phyloP scores from a whole-genome alignment of 2,113 vertebrate species.

The Corythornis vintsioides region DNA sequence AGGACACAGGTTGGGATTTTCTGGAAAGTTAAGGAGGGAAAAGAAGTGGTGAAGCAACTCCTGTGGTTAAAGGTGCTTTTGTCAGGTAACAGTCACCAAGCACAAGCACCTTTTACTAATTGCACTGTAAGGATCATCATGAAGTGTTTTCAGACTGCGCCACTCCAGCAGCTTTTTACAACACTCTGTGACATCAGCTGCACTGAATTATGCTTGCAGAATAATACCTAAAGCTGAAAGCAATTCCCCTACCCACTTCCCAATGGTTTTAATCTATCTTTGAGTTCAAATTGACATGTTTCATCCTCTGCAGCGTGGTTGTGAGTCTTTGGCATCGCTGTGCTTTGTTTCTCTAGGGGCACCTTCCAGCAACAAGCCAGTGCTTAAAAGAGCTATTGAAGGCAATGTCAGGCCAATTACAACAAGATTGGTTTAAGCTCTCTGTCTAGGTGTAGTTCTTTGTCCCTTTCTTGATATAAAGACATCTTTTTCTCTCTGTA shows the following conservation, averaged over 20 bases:
- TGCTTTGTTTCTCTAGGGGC: slow-evolving; percentile 49
- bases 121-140: slow-evolving; percentile 23
- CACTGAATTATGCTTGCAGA: slow-evolving; percentile 50
- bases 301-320: not conserved
- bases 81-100: not conserved
- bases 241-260: slow-evolving; percentile 28
- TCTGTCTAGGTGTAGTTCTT: slow-evolving; percentile 43
- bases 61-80: not conserved
- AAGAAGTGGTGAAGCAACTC: not conserved
- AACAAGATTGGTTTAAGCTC: slow-evolving; percentile 48
- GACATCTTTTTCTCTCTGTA: slow-evolving; percentile 7
- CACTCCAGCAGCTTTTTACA: not conserved
- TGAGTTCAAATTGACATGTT: slow-evolving; percentile 36
- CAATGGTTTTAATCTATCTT: slow-evolving; percentile 30
- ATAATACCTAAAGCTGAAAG: slow-evolving; percentile 44
- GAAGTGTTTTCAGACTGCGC: slow-evolving; percentile 28
- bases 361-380: slow-evolving; percentile 21
- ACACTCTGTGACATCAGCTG: slow-evolving; percentile 37
- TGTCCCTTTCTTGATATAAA: slow-evolving; percentile 22
- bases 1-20: not conserved
- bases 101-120: slow-evolving; percentile 11
- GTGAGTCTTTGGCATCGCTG: not conserved
- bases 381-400: slow-evolving; percentile 49
- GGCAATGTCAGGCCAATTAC: slow-evolving; percentile 46
- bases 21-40: not conserved